phyloP scores from a whole-genome alignment of 2,797 vertebrate genomes.

The Nyctibius grandis region DNA sequence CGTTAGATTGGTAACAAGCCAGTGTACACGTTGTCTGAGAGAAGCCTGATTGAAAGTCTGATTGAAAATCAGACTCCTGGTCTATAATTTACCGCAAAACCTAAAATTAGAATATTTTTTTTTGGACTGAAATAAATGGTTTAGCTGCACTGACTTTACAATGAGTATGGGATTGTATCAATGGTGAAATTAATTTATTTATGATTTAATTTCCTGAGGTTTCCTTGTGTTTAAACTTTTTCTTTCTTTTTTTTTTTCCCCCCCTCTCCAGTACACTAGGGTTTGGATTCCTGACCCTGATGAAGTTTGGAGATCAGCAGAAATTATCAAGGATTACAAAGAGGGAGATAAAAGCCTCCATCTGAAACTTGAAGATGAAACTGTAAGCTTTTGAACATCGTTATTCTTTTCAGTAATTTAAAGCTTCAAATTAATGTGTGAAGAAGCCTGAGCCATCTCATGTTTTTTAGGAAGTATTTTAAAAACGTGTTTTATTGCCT shows the following conservation, averaged over 20 bases:
- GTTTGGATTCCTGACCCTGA: conserved; percentile 94
- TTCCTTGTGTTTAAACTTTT: neutral
- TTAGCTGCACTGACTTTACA: neutral
- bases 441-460: neutral
- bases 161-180: neutral
- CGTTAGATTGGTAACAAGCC: neutral
- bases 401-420: neutral
- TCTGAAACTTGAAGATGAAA: conserved; percentile 90
- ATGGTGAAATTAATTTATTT: neutral
- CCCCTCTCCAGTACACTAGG: conserved; percentile 80
- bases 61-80: neutral
- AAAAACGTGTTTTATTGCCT: neutral
- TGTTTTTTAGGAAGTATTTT: neutral
- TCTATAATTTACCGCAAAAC: neutral
- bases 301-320: conserved; percentile 90
- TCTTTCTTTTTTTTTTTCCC: neutral
- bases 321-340: conserved; percentile 88
- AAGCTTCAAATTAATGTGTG: neutral
- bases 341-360: conserved; percentile 85
- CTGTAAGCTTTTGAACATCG: conserved; percentile 65
- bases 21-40: neutral
- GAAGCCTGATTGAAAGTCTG: neutral
- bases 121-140: neutral
- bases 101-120: neutral
- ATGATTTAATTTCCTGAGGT: neutral